Evolutionary conservation across 2,888 invertebrate genomes (phyloP).

Genomic region (Leistus spinibarbis): DNA sequence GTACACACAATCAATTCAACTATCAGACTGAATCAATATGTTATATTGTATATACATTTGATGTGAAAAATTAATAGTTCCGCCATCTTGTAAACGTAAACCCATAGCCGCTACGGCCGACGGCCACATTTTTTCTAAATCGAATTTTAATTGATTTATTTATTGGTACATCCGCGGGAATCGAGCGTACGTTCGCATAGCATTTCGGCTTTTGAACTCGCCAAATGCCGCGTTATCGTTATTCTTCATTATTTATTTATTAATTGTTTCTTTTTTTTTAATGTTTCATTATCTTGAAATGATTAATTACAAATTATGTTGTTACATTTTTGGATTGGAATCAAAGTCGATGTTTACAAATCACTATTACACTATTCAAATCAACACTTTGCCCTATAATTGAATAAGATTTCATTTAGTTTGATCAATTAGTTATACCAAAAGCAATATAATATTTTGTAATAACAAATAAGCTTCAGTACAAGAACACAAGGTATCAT

Average conservation of each 20-base stretch:
- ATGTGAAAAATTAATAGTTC: conserved; percentile 33
- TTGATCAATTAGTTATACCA: no score
- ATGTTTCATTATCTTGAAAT: neutral
- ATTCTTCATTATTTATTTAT: neutral
- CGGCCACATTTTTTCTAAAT: conserved; percentile 17
- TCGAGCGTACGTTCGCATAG: no score
- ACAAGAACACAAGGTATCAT: no score
- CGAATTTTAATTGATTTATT: conserved; percentile 37
- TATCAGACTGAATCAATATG: conserved; percentile 36
- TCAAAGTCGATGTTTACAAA: neutral
- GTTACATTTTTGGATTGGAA: neutral
- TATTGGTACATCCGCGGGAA: neutral
- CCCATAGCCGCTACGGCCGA: neutral
- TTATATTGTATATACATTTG: conserved; percentile 14
- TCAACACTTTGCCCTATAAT: neutral
- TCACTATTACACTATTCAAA: neutral
- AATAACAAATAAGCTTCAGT: no score
- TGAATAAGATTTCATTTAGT: neutral
- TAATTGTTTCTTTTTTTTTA: neutral
- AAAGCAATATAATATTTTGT: no score
- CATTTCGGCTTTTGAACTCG: neutral
- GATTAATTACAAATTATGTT: neutral
- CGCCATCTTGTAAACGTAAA: neutral
- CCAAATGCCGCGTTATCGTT: neutral
- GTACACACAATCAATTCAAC: conserved; percentile 37